Base-by-base conservation (phyloP, 2,888 invertebrate species). In the Euspilapteryx auroguttella region DNA sequence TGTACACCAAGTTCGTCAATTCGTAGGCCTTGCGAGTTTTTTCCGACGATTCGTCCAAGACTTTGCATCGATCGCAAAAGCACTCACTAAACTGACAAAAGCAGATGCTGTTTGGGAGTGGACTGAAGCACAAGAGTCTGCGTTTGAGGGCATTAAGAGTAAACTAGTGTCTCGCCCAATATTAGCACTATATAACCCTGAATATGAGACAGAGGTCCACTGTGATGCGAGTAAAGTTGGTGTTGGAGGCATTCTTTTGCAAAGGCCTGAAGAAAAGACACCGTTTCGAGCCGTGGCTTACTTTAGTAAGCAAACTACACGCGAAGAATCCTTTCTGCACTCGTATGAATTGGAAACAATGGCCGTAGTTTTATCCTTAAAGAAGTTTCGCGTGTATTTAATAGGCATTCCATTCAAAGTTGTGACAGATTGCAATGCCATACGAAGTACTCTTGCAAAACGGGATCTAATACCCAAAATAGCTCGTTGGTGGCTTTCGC, bases 361-460 rank as follows among this genome's bases (percentile, higher is more conserved):
- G 3, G 36, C 34, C 1, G 27, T 37, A 3, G 31, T 34, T 7
- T 27, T 24, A 11, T 27, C 32, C 1, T 14, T 37, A 3, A 27
- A 32, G n/a, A 30, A 34, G 12, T 35, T 36, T 17, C 12, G 36
- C 1, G 27, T 29, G 3, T 36, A 37, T 21, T 13, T 42, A 2
- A 7, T 40, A 1, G 42, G 40, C 6, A 23, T 33, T 3, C n/a
- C 17, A 4, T 40, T 42, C 13, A 39, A 26, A 20, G 24, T 42
- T 1, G 27, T 38, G 3, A 49, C 45, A 2, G 57, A 62, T 27
- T 55, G 49, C 25, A 45, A 47, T 25, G 39, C 49, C 1, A 21
- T 54, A 1, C 45, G 44, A 17, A 28, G 36, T 1, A 44, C 49
- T 0, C 32, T 40, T 12, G 31, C 25, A 1, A 49, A 53, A 24